Percentiles rank a stretch among this genome's conserved stretches.
Conservation (phyloP, 2,797 vertebrate species). For the Lacerta bilineata region DNA sequence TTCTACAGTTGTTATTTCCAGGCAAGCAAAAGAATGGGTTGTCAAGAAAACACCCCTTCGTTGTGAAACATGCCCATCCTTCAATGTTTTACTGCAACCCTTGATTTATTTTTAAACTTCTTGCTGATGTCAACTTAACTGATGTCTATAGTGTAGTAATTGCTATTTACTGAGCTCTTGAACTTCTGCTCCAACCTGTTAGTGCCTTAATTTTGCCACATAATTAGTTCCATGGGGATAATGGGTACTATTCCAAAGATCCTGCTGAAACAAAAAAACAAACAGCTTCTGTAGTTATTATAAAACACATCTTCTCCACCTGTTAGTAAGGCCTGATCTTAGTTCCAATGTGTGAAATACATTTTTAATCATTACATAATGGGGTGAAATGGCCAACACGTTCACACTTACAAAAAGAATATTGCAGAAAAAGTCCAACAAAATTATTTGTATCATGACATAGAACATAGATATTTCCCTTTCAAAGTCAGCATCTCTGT, state of each 20-base stretch:
- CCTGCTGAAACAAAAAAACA: constrained; percentile 54
- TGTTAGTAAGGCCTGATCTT: background rate
- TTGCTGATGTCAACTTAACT: constrained; percentile 22
- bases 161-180: constrained; percentile 61
- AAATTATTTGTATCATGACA: constrained; percentile 39
- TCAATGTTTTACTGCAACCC: background rate
- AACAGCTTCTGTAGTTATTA: constrained; percentile 52
- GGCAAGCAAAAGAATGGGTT: background rate
- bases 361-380: background rate
- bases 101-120: constrained; percentile 16
- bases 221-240: constrained; percentile 80
- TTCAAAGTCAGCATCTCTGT: constrained; percentile 45
- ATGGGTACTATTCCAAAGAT: constrained; percentile 52
- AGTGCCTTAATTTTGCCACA: constrained; percentile 70
- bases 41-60: background rate
- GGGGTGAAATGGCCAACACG: background rate
- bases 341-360: background rate
- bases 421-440: constrained; percentile 51
- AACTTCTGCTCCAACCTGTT: constrained; percentile 65
- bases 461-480: constrained; percentile 35
- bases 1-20: background rate
- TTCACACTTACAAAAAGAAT: background rate
- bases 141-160: constrained; percentile 36
- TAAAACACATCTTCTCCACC: constrained; percentile 42
- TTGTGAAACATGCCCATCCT: constrained; percentile 14